Conservation (phyloP, 2,797 vertebrate genomes). For the Enoplosus armatus region DNA sequence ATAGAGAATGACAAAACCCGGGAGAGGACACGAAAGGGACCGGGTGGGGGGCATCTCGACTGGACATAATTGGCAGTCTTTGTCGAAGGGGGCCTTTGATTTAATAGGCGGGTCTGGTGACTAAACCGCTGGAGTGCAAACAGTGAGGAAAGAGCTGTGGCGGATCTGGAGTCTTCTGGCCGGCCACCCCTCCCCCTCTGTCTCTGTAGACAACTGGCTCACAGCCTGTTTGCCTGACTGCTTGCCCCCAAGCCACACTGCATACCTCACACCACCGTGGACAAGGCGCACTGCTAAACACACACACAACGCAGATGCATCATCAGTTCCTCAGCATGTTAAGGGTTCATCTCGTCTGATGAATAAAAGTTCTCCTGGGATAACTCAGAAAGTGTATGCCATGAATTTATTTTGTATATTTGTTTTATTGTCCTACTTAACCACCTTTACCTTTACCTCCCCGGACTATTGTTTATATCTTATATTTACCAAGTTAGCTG, state of each 20-base stretch:
- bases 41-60: slow-evolving; percentile 66
- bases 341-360: neutral
- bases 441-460: neutral
- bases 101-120: slow-evolving; percentile 85
- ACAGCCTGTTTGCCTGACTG: slow-evolving; percentile 77
- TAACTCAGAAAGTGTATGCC: neutral
- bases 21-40: slow-evolving; percentile 49
- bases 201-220: slow-evolving; percentile 82
- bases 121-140: slow-evolving; percentile 85
- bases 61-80: slow-evolving; percentile 84
- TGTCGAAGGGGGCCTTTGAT: slow-evolving; percentile 83
- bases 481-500: neutral
- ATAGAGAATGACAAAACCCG: slow-evolving; percentile 48
- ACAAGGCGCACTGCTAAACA: slow-evolving; percentile 46
- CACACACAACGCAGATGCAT: slow-evolving; percentile 21
- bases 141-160: slow-evolving; percentile 80
- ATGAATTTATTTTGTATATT: neutral
- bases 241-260: slow-evolving; percentile 72
- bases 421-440: too few species aligned
- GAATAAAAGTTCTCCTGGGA: slow-evolving; percentile 15
- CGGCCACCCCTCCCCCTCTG: slow-evolving; percentile 55
- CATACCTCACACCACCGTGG: slow-evolving; percentile 72
- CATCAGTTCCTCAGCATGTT: slow-evolving; percentile 35
- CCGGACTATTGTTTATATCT: neutral
- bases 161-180: slow-evolving; percentile 76